Conservation (phyloP, 2,797 vertebrate genomes). For the Adelosebastes latens region DNA sequence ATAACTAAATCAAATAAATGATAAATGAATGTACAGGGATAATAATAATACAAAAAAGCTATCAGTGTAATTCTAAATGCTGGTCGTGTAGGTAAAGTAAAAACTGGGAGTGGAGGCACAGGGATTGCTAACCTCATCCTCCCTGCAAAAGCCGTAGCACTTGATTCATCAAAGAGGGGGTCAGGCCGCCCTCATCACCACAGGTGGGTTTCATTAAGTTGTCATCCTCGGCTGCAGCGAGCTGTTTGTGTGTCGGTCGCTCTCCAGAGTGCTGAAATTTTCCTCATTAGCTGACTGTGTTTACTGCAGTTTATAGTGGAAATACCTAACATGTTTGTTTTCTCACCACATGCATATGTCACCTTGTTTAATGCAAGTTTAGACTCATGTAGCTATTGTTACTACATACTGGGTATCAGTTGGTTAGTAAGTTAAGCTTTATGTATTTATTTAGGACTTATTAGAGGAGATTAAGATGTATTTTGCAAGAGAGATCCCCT, state of each 20-base stretch:
- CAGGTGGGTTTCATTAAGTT: constrained; percentile 69
- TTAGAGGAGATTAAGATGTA: background rate
- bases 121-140: constrained; percentile 34
- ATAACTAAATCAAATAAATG: constrained; percentile 59
- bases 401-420: background rate
- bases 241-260: constrained; percentile 15
- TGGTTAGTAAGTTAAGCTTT: background rate
- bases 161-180: constrained; percentile 54
- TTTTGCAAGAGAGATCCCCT: too few relatives aligned
- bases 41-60: background rate
- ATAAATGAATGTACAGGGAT: constrained; percentile 45
- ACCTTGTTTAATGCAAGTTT: background rate
- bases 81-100: constrained; percentile 25
- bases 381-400: background rate
- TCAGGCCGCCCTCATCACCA: constrained; percentile 52
- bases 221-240: constrained; percentile 44
- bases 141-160: constrained; percentile 36
- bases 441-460: too few relatives aligned
- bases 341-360: background rate
- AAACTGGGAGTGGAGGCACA: constrained; percentile 28
- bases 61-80: constrained; percentile 41
- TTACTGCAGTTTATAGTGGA: constrained; percentile 1
- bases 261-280: constrained; percentile 17
- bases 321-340: constrained; percentile 3
- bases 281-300: constrained; percentile 5